Conservation (phyloP, 1,140 invertebrate species). For the Caenorhabditis latens region DNA sequence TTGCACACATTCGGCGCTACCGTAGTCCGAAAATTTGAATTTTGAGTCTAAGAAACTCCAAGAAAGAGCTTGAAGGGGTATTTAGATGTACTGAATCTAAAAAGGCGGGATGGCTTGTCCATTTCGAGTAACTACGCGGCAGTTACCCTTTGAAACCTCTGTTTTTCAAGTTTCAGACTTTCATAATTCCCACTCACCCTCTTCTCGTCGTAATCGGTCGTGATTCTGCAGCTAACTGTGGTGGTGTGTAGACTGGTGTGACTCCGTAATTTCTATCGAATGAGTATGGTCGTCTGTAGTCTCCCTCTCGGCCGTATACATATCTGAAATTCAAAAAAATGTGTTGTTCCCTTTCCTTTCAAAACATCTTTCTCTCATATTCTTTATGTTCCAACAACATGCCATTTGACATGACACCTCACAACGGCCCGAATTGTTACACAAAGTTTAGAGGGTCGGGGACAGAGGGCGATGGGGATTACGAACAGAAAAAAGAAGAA, state of each 20-base stretch:
- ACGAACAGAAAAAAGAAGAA: not conserved
- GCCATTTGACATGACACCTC: no score
- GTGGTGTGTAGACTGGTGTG: slow-evolving; percentile 67
- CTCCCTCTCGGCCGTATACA: slow-evolving; percentile 62
- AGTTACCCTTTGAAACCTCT: not conserved
- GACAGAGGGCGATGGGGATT: not conserved
- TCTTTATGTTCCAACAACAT: not conserved
- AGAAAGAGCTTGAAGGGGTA: no score
- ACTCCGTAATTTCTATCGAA: slow-evolving; percentile 58
- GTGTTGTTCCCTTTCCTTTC: no score
- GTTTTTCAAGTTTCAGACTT: no score
- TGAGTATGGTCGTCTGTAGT: slow-evolving; percentile 63
- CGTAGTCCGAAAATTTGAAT: no score
- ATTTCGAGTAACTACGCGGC: no score
- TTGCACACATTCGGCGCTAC: no score
- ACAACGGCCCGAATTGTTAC: not conserved
- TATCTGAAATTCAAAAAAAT: slow-evolving; percentile 56
- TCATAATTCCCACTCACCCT: not conserved
- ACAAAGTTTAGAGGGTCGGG: not conserved
- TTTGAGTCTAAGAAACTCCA: no score
- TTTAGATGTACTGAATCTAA: no score
- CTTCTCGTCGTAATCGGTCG: slow-evolving; percentile 66
- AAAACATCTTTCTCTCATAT: not conserved
- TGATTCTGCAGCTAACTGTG: slow-evolving; percentile 64
- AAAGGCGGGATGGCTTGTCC: no score